Evolutionary conservation across 1,140 invertebrate species (phyloP), one percentile per base, ranked within the genome.

Genomic region (Halotydeus destructor): DNA sequence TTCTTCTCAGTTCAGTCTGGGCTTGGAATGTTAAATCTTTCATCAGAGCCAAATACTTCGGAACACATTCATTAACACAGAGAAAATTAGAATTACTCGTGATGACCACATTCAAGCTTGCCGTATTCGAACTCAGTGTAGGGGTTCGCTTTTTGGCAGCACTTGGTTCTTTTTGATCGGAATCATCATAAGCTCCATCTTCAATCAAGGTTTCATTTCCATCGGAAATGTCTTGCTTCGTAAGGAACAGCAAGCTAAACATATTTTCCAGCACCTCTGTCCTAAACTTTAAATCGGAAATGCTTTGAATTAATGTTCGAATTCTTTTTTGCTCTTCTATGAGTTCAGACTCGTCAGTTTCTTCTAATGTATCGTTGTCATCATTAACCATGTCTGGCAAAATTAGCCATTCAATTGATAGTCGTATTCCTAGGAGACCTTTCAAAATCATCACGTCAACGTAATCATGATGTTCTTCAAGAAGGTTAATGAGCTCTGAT

Each of bases 261-360:
- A 65, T 52, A 54, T 64, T 57, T 50, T 65, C 61, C 41, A 64
- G 36, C 9, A 63, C 54, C 50, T 65, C 63, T 3, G 64, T 47
- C 9, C 61, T 46, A 41, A 56, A 61, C 14, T 53, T 49, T 34
- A 63, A n/a, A n/a, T n/a, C n/a, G n/a, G n/a, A n/a, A n/a, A n/a
- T n/a, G n/a, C n/a, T n/a, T n/a, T n/a, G n/a, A n/a, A n/a, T n/a
- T n/a, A n/a, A n/a, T n/a, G n/a, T n/a, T n/a, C n/a, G n/a, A n/a
- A n/a, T n/a, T n/a, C n/a, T n/a, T n/a, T n/a, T n/a, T n/a, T n/a
- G n/a, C n/a, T n/a, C n/a, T n/a, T n/a, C n/a, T n/a, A n/a, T n/a
- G n/a, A n/a, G n/a, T n/a, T n/a, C n/a, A n/a, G n/a, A n/a, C n/a
- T n/a, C n/a, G n/a, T n/a, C n/a, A n/a, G n/a, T n/a, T n/a, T n/a